Conservation (phyloP, 1,140 invertebrate species). For the Choristoneura fumiferana region DNA sequence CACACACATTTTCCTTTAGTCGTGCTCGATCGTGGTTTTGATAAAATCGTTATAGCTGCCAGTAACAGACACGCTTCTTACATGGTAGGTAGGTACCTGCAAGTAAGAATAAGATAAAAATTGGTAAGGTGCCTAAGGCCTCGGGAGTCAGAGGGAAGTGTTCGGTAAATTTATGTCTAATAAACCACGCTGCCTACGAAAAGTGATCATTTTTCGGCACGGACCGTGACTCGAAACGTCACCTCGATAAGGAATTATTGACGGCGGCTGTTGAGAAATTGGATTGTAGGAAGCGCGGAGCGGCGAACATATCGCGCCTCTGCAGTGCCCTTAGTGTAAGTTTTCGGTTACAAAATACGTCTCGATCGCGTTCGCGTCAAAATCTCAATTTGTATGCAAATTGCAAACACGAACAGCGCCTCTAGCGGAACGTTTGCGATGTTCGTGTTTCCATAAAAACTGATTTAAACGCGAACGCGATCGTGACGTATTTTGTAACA, state of each 20-base stretch:
- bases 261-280: constrained; percentile 31
- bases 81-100: too few species aligned
- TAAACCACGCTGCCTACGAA: neutral
- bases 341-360: too few species aligned
- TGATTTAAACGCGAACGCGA: too few species aligned
- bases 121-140: neutral
- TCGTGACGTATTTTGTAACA: too few species aligned
- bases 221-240: neutral
- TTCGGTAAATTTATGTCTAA: neutral
- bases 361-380: too few species aligned
- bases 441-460: too few species aligned
- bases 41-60: neutral
- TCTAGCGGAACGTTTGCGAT: too few species aligned
- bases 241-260: constrained; percentile 26
- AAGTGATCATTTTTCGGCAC: constrained; percentile 20
- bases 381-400: too few species aligned
- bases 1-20: neutral
- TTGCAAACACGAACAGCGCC: too few species aligned
- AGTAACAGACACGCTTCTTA: neutral
- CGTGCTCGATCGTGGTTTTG: neutral
- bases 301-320: neutral
- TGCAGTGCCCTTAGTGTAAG: too few species aligned
- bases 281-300: constrained; percentile 24
- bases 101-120: neutral
- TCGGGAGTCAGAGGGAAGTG: constrained; percentile 3